phyloP scores from a whole-genome alignment of 2,113 vertebrate genomes.

The Tragelaphus scriptus region DNA sequence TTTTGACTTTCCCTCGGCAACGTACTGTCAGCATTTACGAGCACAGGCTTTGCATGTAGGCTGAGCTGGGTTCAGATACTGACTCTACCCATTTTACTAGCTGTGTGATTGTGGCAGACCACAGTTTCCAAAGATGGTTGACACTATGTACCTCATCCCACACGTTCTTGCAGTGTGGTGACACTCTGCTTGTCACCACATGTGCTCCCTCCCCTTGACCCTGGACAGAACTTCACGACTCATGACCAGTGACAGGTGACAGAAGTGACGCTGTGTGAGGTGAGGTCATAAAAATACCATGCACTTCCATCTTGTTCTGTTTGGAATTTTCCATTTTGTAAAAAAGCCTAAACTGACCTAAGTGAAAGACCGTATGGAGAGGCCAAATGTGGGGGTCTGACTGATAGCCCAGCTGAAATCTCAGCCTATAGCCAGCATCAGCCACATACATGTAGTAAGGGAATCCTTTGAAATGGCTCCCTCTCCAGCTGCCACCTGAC shows the following conservation, averaged over 20 bases:
- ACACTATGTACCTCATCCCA: too few species aligned
- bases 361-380: not conserved
- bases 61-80: not conserved
- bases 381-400: not conserved
- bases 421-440: not conserved
- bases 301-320: not conserved
- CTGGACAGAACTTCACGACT: not conserved
- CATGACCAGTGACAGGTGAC: not conserved
- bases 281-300: not conserved
- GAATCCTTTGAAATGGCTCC: not conserved
- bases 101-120: not conserved
- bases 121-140: not conserved
- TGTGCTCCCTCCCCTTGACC: not conserved
- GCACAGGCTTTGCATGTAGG: not conserved
- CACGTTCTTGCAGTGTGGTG: not conserved
- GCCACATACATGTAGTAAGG: not conserved
- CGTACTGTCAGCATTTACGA: not conserved
- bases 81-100: not conserved
- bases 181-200: not conserved
- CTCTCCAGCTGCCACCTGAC: not conserved
- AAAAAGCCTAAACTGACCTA: not conserved
- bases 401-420: not conserved
- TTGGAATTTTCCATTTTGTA: not conserved
- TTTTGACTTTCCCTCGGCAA: not conserved
- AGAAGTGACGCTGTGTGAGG: not conserved